Evolutionary conservation across 2,113 vertebrate genomes (phyloP), one percentile per base, ranked within the genome.

Genomic region (Syngnathus floridae): DNA sequence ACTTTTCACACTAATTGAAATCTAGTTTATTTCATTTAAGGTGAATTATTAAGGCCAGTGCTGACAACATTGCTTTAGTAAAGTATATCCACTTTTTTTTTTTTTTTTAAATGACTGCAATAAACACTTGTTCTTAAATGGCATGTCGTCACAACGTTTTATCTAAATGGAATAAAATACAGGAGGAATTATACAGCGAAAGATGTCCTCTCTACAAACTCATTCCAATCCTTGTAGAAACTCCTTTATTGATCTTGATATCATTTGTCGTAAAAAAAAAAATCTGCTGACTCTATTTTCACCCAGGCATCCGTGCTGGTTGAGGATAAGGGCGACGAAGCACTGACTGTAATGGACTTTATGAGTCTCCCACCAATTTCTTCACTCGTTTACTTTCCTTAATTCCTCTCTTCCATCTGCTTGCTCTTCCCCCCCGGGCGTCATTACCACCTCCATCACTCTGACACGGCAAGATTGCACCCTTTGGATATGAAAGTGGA

Each of bases 381-480:
- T 69, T 72, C 7, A 57, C 52, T 71, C 58, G 1, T 69, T 76
- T 78, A 54, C 56, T 48, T 66, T 65, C 35, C 66, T 72, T 69
- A 64, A 76, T 75, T 63, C 38, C 21, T 70, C 36, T 58, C 37
- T 12, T 71, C 40, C 31, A 65, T 75, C 51, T 56, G 31, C 62
- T 69, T 37, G 59, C 60, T 55, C 63, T 73, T 41, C 62, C 70
- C 26, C 26, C 64, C 26, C 14, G 1, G 57, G 66, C 45, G 52
- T 51, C 43, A 22, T 71, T 48, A 60, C 68, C 70, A 46, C 58
- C 46, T 72, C 62, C 61, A 73, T 62, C 60, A 74, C 71, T 63
- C 12, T 66, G 38, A 38, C 54, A 45, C 22, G 22, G 56, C 38
- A 35, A 67, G 14, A 72, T 75, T 72, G 78, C 51, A 40, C 54